phyloP scores from a whole-genome alignment of 2,113 vertebrate genomes.

The Hiodon alosoides region DNA sequence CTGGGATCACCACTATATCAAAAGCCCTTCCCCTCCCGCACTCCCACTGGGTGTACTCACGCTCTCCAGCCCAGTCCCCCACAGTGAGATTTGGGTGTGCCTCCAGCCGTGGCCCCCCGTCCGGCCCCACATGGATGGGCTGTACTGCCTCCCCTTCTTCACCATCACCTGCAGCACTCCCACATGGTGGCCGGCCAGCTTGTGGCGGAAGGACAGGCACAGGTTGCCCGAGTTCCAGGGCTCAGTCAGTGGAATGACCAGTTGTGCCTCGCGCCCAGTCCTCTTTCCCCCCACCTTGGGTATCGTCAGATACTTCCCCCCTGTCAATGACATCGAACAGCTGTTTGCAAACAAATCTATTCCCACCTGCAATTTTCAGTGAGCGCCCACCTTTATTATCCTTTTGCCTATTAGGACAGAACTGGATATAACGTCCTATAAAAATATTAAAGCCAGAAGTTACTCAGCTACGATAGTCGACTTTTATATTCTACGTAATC shows the following conservation, averaged over 20 bases:
- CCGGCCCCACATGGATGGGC: conserved; percentile 74
- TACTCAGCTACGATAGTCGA: neutral
- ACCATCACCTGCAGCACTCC: conserved; percentile 78
- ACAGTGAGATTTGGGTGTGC: conserved; percentile 69
- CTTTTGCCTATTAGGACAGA: neutral
- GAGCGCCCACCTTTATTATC: neutral
- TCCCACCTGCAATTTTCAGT: neutral
- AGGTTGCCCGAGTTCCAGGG: conserved; percentile 49
- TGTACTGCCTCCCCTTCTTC: conserved; percentile 53
- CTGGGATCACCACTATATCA: neutral
- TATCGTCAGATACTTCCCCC: conserved; percentile 73
- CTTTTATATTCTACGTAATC: neutral
- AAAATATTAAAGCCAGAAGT: neutral
- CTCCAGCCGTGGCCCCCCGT: conserved; percentile 78
- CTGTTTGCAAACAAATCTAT: neutral
- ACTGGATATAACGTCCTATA: neutral
- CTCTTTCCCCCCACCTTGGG: conserved; percentile 54
- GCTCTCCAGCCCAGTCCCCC: conserved; percentile 60
- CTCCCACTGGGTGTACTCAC: conserved; percentile 57
- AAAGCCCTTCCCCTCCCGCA: neutral
- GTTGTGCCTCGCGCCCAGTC: conserved; percentile 59
- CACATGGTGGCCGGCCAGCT: conserved; percentile 65
- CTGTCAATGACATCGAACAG: conserved; percentile 51
- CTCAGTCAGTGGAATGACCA: conserved; percentile 61
- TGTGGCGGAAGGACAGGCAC: conserved; percentile 82